phyloP scores from a whole-genome alignment of 2,888 invertebrate genomes.

The Macrophya annulata region DNA sequence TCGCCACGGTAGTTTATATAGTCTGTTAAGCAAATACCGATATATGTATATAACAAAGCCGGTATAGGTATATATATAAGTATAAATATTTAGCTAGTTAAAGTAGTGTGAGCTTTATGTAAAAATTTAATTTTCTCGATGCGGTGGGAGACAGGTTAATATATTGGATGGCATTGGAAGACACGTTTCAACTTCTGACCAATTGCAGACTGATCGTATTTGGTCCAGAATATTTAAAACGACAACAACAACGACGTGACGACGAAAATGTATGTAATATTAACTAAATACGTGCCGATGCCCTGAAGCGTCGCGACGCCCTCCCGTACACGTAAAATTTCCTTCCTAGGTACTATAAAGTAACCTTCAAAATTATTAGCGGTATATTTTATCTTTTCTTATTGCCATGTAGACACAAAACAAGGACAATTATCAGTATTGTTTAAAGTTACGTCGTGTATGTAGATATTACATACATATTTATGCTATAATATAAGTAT shows the following conservation, averaged over 20 bases:
- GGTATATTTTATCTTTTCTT: not conserved
- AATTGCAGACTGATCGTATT: not conserved
- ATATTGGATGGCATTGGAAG: slow-evolving; percentile 23
- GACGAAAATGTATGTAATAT: not conserved
- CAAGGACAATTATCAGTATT: slow-evolving; percentile 14
- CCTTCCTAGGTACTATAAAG: slow-evolving; percentile 9
- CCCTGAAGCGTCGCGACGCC: slow-evolving; percentile 38
- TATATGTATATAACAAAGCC: not conserved
- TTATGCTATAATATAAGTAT: not conserved
- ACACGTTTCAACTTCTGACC: not conserved
- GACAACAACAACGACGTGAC: not conserved
- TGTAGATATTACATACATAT: no score
- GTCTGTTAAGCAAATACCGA: not conserved
- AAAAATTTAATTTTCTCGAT: not conserved
- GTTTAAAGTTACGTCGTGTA: not conserved
- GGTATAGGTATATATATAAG: not conserved
- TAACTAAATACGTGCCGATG: not conserved
- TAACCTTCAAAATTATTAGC: slow-evolving; percentile 32
- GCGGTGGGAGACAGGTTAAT: not conserved
- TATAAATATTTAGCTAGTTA: not conserved
- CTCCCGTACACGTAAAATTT: not conserved
- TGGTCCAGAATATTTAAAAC: not conserved
- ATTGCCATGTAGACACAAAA: not conserved
- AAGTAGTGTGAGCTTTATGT: not conserved
- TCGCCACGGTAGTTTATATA: not conserved